Evolutionary conservation across 1,140 invertebrate genomes (phyloP).

Genomic region (Heliconius nattereri): DNA sequence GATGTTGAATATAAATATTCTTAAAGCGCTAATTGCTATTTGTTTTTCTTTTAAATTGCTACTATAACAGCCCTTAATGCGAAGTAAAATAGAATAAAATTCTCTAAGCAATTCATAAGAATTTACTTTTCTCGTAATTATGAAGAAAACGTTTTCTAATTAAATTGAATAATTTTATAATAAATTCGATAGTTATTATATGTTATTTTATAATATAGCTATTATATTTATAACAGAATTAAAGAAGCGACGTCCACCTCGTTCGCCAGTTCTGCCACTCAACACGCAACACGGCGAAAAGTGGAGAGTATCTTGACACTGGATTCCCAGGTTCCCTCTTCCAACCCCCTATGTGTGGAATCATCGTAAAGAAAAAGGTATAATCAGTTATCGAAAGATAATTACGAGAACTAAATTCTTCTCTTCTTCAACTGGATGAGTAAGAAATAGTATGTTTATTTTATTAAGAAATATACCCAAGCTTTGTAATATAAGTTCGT

Average conservation of each 20-base stretch:
- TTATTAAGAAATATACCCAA: background rate
- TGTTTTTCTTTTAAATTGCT: slow-evolving; percentile 3
- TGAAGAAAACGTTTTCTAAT: background rate
- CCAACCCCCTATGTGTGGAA: no score
- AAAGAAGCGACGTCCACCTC: no score
- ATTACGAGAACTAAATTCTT: no score
- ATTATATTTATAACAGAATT: no score
- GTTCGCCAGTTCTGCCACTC: no score
- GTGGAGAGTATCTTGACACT: no score
- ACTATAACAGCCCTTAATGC: background rate
- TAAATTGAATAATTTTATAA: background rate
- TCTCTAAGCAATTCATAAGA: background rate
- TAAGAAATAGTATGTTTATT: background rate
- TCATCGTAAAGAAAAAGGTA: no score
- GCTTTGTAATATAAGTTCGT: background rate
- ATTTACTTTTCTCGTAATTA: background rate
- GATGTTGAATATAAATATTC: slow-evolving; percentile 3
- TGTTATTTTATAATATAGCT: no score
- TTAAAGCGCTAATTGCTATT: background rate
- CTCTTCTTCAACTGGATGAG: background rate
- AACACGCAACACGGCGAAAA: no score
- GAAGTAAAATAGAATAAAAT: background rate
- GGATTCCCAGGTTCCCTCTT: no score
- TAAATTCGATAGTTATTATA: no score
- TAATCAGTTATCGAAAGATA: no score